Conservation (phyloP, 2,888 invertebrate species). For the Acleris emargana region DNA sequence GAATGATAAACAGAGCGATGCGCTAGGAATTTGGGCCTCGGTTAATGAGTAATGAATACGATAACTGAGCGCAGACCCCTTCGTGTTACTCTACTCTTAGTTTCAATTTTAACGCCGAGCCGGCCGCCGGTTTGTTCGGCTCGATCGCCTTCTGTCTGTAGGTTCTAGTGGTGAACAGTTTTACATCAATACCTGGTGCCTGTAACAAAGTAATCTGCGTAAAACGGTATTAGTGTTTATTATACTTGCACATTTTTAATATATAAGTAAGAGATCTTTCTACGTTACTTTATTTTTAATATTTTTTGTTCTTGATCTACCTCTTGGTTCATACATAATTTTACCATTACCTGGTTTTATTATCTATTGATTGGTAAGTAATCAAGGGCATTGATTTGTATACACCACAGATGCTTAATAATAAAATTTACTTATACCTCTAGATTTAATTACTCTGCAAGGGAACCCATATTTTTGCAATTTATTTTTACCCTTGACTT, state of each 20-base stretch:
- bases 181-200: neutral
- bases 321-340: too few species aligned
- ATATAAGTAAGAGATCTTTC: too few species aligned
- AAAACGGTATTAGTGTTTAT: neutral
- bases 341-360: too few species aligned
- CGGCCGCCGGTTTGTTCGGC: conserved; percentile 41
- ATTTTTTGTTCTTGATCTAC: too few species aligned
- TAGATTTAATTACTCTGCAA: too few species aligned
- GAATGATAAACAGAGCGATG: conserved; percentile 63
- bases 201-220: too few species aligned
- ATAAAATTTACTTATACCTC: too few species aligned
- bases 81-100: conserved; percentile 49
- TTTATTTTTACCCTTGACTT: neutral
- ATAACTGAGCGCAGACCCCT: conserved; percentile 43
- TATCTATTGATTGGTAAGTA: too few species aligned
- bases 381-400: too few species aligned
- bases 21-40: conserved; percentile 62
- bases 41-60: conserved; percentile 59
- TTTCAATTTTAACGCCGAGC: conserved; percentile 54
- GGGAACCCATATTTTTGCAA: too few species aligned
- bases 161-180: neutral
- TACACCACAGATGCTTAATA: too few species aligned
- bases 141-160: conserved; percentile 2
- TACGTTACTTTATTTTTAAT: too few species aligned
- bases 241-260: neutral